These are phyloP conservation scores for Catostomus latipinnis DNA, from an alignment of 2,797 vertebrate genomes.

Conservation along the genomic window DNA sequence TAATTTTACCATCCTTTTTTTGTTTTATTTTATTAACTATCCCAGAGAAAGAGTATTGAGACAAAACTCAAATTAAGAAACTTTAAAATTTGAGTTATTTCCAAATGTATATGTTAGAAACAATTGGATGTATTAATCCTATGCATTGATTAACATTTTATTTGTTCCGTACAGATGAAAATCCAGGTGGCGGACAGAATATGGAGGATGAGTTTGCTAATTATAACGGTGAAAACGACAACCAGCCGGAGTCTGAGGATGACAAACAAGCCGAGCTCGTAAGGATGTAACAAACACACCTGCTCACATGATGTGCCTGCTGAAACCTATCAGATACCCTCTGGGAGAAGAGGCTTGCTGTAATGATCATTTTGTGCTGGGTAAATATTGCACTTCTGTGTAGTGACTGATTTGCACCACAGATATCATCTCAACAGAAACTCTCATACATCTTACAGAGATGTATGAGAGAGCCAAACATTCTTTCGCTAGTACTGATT, in stretches of 20 bases:
- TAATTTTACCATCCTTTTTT: too few relatives aligned
- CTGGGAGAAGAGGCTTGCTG: neutral
- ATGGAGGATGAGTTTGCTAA: conserved; percentile 77
- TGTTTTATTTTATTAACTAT: too few relatives aligned
- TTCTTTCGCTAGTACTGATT: conserved; percentile 12
- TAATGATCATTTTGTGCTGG: neutral
- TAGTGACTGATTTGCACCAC: neutral
- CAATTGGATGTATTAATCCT: too few relatives aligned
- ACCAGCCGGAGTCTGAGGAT: conserved; percentile 90
- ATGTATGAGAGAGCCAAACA: neutral
- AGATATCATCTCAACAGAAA: neutral
- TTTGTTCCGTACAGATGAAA: conserved; percentile 35
- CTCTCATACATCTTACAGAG: neutral
- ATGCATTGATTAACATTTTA: neutral
- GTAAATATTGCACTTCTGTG: conserved; percentile 10
- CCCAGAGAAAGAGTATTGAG: too few relatives aligned
- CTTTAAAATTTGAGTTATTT: too few relatives aligned
- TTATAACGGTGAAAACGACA: conserved; percentile 89
- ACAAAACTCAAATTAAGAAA: too few relatives aligned
- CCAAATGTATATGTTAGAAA: too few relatives aligned
- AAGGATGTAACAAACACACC: conserved; percentile 60
- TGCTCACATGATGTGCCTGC: conserved; percentile 9
- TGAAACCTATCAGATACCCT: neutral
- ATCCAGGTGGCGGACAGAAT: conserved; percentile 64
- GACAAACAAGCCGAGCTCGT: conserved; percentile 91